Evolutionary conservation across 1,140 invertebrate species (phyloP).

Genomic region (Dryas iulia): DNA sequence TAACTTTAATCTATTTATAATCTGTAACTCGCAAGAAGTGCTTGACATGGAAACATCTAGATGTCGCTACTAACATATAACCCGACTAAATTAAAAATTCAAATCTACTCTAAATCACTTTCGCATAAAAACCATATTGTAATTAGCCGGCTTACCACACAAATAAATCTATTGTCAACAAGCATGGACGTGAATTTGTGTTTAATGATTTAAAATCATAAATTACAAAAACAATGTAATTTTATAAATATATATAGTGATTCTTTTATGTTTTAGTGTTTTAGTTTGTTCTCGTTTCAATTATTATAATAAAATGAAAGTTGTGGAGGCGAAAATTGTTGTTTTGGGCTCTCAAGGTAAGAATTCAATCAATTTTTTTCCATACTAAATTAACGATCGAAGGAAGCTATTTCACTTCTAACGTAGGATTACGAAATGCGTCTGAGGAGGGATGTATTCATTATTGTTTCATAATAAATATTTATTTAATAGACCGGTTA

Average conservation of each 20-base stretch:
- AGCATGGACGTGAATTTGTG: conserved; percentile 21
- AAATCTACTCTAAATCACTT: neutral
- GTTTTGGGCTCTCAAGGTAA: conserved; percentile 90
- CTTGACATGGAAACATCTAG: neutral
- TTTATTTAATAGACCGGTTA: neutral
- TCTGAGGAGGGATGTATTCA: neutral
- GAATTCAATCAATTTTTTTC: neutral
- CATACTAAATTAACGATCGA: neutral
- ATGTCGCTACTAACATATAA: conserved; percentile 9
- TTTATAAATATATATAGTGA: conserved; percentile 12
- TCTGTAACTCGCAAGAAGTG: neutral
- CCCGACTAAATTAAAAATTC: conserved; percentile 5
- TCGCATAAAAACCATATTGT: neutral
- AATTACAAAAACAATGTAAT: conserved; percentile 19
- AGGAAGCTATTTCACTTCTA: conserved; percentile 12
- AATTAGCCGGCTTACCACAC: conserved; percentile 13
- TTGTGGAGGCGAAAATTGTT: conserved; percentile 90
- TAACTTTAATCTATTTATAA: neutral
- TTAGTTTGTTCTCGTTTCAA: conserved; percentile 29
- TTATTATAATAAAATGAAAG: conserved; percentile 81
- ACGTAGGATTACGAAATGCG: conserved; percentile 13
- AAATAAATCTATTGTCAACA: conserved; percentile 11
- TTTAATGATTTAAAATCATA: conserved; percentile 12
- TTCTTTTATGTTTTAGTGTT: conserved; percentile 20
- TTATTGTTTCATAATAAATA: neutral